These are phyloP conservation scores for Scomber colias DNA, from an alignment of 2,113 vertebrate genomes.

Conservation along the genomic window DNA sequence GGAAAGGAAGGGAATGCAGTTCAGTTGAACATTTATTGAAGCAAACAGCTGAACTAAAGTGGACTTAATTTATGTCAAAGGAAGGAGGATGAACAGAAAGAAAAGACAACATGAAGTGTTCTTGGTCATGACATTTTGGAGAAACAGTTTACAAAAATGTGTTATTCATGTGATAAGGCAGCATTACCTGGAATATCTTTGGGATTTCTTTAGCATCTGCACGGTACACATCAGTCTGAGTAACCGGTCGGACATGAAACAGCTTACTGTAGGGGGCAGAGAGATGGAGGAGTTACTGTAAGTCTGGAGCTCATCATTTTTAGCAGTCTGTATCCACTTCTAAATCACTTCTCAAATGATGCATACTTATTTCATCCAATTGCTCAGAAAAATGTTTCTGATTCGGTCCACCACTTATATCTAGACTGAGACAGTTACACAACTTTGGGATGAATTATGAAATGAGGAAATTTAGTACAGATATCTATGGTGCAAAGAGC, in stretches of 20 bases:
- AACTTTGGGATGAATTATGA: no score
- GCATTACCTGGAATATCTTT: slow-evolving; percentile 95
- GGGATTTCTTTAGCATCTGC: slow-evolving; percentile 96
- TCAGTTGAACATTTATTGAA: neutral
- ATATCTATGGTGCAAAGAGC: no score
- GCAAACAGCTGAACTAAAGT: neutral
- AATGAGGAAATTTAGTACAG: no score
- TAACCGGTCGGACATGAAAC: slow-evolving; percentile 96
- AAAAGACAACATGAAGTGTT: neutral
- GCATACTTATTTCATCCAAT: no score
- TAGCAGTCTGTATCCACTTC: no score
- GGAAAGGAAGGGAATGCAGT: neutral
- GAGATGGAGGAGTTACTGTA: neutral
- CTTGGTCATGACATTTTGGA: neutral
- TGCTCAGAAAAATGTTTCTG: no score
- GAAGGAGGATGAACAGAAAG: neutral
- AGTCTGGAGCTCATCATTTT: neutral
- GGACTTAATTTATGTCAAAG: neutral
- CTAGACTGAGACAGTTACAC: no score
- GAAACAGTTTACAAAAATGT: neutral
- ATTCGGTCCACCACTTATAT: no score
- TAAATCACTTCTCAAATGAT: no score
- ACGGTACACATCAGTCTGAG: slow-evolving; percentile 98
- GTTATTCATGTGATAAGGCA: slow-evolving; percentile 12
- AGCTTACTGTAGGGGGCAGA: slow-evolving; percentile 87